Evolutionary conservation across 2,888 invertebrate species (phyloP).

Genomic region (Deilephila porcellus): DNA sequence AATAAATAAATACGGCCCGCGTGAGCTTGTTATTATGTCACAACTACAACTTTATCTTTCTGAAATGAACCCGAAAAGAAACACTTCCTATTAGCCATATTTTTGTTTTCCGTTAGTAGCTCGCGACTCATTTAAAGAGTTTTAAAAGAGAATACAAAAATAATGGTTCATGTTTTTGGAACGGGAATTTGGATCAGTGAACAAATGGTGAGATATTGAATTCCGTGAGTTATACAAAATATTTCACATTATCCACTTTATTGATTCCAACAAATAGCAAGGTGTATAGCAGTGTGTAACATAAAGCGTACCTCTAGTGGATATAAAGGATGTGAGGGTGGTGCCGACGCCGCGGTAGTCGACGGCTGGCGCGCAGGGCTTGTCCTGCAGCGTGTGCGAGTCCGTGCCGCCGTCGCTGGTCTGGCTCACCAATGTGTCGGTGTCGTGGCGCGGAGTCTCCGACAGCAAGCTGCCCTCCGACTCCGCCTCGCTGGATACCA

Average conservation of each 20-base stretch:
- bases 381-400: slow-evolving; percentile 50
- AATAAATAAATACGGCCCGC: neutral
- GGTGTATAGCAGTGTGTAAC: neutral
- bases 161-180: too few species aligned
- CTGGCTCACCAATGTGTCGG: slow-evolving; percentile 45
- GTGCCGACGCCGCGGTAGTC: slow-evolving; percentile 64
- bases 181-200: too few species aligned
- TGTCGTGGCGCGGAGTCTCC: slow-evolving; percentile 62
- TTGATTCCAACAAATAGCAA: neutral
- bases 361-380: slow-evolving; percentile 47
- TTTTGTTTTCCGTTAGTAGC: neutral
- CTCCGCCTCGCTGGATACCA: slow-evolving; percentile 80
- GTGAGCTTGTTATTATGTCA: slow-evolving; percentile 5
- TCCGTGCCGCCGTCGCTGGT: slow-evolving; percentile 52
- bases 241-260: too few species aligned
- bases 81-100: neutral
- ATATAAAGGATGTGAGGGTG: slow-evolving; percentile 62
- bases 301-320: slow-evolving; percentile 64
- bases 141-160: too few species aligned
- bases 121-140: neutral
- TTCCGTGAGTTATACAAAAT: too few species aligned
- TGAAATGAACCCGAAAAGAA: neutral
- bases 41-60: neutral
- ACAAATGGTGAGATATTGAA: too few species aligned
- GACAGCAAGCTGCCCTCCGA: slow-evolving; percentile 74